Percentiles rank a stretch among this genome's conserved stretches.
Evolutionary conservation across 2,113 vertebrate genomes (phyloP).

Genomic region (Gymnobelideus leadbeateri): DNA sequence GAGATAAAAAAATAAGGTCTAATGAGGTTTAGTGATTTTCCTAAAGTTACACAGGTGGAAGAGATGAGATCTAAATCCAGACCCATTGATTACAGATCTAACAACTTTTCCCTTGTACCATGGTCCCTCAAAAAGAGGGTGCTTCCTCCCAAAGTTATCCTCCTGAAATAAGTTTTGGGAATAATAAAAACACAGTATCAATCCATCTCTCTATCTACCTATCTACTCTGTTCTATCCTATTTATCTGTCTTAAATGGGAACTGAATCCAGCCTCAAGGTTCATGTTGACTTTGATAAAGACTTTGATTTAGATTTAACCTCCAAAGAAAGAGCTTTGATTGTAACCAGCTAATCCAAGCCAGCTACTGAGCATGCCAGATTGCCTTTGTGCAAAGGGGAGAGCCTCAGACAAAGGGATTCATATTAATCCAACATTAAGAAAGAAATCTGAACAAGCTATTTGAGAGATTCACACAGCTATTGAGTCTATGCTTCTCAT

Average conservation of each 20-base stretch:
- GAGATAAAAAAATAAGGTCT: neutral
- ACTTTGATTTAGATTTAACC: conserved; percentile 70
- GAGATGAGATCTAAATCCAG: neutral
- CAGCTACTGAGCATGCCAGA: conserved; percentile 82
- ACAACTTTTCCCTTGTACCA: neutral
- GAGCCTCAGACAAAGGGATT: conserved; percentile 75
- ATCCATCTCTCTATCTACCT: no score
- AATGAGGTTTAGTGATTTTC: neutral
- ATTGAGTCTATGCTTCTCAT: conserved; percentile 64
- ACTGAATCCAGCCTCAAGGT: conserved; percentile 39
- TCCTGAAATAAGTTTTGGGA: conserved; percentile 55
- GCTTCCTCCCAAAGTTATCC: neutral
- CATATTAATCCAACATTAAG: conserved; percentile 59
- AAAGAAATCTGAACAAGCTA: conserved; percentile 73
- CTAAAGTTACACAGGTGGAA: neutral
- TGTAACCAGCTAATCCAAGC: conserved; percentile 76
- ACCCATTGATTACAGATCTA: neutral
- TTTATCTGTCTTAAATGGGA: conserved; percentile 49
- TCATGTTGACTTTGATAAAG: conserved; percentile 74
- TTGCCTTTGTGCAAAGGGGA: conserved; percentile 76
- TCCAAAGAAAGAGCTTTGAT: conserved; percentile 80
- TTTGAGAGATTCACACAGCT: conserved; percentile 64
- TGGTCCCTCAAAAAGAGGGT: neutral
- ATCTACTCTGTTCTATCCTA: neutral
- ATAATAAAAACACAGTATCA: neutral